Evolutionary conservation across 1,140 invertebrate genomes (phyloP).

Genomic region (Euschistus heros): DNA sequence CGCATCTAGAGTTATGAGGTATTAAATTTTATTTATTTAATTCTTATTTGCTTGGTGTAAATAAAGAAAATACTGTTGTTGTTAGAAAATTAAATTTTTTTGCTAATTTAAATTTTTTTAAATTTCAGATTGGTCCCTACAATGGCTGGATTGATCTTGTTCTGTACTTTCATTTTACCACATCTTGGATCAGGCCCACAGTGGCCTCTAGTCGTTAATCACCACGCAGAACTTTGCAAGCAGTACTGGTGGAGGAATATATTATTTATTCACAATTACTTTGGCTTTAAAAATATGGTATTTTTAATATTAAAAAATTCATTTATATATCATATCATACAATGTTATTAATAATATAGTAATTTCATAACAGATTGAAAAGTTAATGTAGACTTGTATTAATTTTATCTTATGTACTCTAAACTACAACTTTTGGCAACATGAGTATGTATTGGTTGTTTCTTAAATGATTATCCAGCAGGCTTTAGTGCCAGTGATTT

Average conservation of each 20-base stretch:
- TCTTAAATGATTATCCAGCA: no score
- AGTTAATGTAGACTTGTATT: no score
- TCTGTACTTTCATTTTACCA: conserved; percentile 52
- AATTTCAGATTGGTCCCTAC: conserved; percentile 45
- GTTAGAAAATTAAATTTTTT: no score
- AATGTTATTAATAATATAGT: not conserved
- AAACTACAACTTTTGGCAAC: no score
- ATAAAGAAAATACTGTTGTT: no score
- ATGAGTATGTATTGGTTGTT: no score
- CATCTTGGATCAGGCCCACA: conserved; percentile 47
- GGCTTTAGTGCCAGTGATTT: no score
- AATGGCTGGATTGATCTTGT: conserved; percentile 47
- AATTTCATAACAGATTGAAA: not conserved
- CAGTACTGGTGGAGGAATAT: conserved; percentile 57
- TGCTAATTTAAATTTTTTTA: conserved; percentile 16
- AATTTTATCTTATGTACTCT: no score
- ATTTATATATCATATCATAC: not conserved
- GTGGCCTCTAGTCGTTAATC: conserved; percentile 48
- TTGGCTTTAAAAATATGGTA: conserved; percentile 59
- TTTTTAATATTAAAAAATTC: conserved; percentile 5
- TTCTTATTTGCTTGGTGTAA: not conserved
- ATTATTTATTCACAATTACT: conserved; percentile 58
- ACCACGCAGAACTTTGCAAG: conserved; percentile 49
- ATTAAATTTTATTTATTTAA: conserved; percentile 7
- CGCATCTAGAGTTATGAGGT: conserved; percentile 31